Conservation (phyloP, 2,113 vertebrate species). For the Melierax canorus region DNA sequence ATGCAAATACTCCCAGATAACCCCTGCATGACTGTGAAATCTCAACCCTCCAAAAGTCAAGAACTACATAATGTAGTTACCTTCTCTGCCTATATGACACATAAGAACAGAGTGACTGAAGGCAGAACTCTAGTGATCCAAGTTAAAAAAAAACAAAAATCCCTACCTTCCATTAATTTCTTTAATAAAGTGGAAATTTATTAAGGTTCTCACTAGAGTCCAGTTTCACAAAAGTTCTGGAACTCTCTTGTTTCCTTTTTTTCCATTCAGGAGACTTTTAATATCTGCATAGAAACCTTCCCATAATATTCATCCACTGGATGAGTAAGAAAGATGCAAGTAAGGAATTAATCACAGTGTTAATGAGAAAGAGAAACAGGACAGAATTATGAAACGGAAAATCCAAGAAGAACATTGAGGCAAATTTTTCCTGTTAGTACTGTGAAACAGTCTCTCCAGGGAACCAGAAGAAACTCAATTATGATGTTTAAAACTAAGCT, state of each 20-base stretch:
- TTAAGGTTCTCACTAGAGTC: not conserved
- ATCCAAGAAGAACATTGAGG: not conserved
- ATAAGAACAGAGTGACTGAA: not conserved
- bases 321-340: not conserved
- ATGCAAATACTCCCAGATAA: not conserved
- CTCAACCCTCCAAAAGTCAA: not conserved
- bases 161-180: not conserved
- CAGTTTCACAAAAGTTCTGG: not conserved
- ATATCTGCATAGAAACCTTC: not conserved
- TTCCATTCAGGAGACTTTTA: not conserved
- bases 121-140: not conserved
- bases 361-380: not conserved
- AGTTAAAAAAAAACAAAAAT: not conserved
- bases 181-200: not conserved
- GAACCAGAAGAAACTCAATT: not conserved
- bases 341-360: not conserved
- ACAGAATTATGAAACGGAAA: slow-evolving; percentile 10
- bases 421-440: slow-evolving; percentile 39
- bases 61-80: not conserved
- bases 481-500: not conserved
- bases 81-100: not conserved
- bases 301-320: not conserved
- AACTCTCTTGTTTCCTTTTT: not conserved
- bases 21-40: not conserved
- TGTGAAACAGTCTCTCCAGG: not conserved